Evolutionary conservation across 2,113 vertebrate genomes (phyloP).

Genomic region (Scomber japonicus): DNA sequence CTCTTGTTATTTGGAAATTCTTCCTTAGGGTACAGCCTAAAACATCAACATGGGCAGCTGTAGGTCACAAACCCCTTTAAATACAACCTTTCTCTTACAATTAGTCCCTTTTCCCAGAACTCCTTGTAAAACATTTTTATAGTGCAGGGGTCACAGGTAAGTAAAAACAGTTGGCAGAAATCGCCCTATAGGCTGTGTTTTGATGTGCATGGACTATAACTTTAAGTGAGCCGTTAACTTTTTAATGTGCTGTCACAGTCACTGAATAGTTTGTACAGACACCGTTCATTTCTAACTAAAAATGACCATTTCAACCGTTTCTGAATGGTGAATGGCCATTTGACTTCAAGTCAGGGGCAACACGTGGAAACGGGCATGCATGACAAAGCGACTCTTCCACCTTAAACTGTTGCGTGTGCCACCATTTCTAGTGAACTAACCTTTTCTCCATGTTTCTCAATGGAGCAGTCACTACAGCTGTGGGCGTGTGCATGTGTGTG

Average conservation of each 20-base stretch:
- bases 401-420: slow-evolving; percentile 26
- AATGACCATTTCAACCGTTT: slow-evolving; percentile 15
- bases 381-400: slow-evolving; percentile 14
- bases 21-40: slow-evolving; percentile 4
- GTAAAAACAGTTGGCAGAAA: slow-evolving; percentile 49
- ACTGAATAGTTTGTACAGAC: slow-evolving; percentile 17
- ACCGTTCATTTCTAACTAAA: slow-evolving; percentile 35
- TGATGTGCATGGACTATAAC: slow-evolving; percentile 40
- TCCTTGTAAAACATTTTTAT: slow-evolving; percentile 62
- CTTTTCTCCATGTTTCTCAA: slow-evolving; percentile 57
- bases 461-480: slow-evolving; percentile 51
- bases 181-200: slow-evolving; percentile 23
- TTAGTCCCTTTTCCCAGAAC: slow-evolving; percentile 62
- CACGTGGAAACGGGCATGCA: slow-evolving; percentile 6
- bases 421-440: slow-evolving; percentile 30
- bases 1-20: slow-evolving; percentile 24
- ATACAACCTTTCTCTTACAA: slow-evolving; percentile 56
- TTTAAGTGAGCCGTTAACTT: slow-evolving; percentile 34
- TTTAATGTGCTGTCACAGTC: slow-evolving; percentile 28
- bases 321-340: slow-evolving; percentile 26
- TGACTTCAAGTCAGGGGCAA: slow-evolving; percentile 22
- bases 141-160: slow-evolving; percentile 54
- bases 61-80: slow-evolving; percentile 40
- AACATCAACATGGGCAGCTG: slow-evolving; percentile 37
- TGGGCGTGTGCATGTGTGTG: slow-evolving; percentile 46